Conservation (phyloP, 2,113 vertebrate genomes). For the Girardinichthys multiradiatus region DNA sequence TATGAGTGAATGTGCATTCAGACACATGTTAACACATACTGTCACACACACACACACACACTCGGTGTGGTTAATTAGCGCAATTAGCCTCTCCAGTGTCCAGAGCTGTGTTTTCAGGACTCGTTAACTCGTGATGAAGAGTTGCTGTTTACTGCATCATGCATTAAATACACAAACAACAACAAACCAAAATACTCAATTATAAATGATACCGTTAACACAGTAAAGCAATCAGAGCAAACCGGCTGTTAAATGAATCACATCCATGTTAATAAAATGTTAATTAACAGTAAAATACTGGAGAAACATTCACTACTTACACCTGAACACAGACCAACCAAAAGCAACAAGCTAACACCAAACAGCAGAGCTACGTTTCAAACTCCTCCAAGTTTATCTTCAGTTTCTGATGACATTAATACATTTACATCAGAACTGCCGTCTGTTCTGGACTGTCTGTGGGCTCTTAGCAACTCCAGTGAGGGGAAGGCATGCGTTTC, state of each 20-base stretch:
- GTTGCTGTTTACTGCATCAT: constrained; percentile 30
- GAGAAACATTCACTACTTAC: background rate
- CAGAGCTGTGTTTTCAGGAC: constrained; percentile 71
- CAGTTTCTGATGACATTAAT: too few relatives aligned
- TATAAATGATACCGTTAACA: background rate
- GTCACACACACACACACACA: constrained; percentile 41
- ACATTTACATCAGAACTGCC: too few relatives aligned
- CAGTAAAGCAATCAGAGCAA: background rate
- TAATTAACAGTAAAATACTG: background rate
- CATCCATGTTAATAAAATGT: background rate
- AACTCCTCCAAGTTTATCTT: too few relatives aligned
- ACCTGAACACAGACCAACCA: too few relatives aligned
- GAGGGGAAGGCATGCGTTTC: constrained; percentile 90
- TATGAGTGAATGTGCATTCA: constrained; percentile 37
- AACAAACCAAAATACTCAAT: background rate
- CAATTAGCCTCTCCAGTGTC: constrained; percentile 83
- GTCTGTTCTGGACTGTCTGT: too few relatives aligned
- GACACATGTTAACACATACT: constrained; percentile 62
- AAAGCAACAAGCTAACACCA: too few relatives aligned
- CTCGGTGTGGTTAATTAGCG: constrained; percentile 80
- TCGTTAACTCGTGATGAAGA: constrained; percentile 60
- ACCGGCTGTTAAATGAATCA: background rate
- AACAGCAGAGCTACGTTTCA: too few relatives aligned
- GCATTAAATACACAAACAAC: constrained; percentile 3
- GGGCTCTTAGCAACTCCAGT: constrained; percentile 91